phyloP scores from a whole-genome alignment of 2,888 invertebrate genomes.

The Allacma fusca region DNA sequence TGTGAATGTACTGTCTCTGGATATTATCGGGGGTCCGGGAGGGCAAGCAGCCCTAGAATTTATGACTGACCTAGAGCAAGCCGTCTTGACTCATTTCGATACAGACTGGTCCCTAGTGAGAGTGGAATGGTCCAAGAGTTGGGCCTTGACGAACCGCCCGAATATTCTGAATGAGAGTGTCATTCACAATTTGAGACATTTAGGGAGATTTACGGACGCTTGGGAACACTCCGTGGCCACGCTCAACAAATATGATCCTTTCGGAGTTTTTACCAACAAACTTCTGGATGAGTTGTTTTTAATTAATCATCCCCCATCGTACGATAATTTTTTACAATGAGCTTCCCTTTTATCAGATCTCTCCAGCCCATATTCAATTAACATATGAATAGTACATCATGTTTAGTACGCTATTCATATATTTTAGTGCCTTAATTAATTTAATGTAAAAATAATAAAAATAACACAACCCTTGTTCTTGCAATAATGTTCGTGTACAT shows the following conservation, averaged over 20 bases:
- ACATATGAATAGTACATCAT: too few relatives aligned
- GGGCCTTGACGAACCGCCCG: not conserved
- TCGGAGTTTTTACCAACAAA: not conserved
- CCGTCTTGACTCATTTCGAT: not conserved
- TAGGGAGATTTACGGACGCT: not conserved
- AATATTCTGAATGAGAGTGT: not conserved
- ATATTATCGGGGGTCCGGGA: slow-evolving; percentile 24
- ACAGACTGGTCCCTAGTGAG: not conserved
- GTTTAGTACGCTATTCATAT: too few relatives aligned
- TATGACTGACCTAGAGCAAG: not conserved
- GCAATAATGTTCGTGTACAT: too few relatives aligned
- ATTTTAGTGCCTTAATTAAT: too few relatives aligned
- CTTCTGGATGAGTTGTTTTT: not conserved
- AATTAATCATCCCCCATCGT: not conserved
- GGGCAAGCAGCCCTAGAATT: not conserved
- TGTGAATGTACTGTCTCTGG: slow-evolving; percentile 39
- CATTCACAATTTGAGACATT: not conserved
- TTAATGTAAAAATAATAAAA: too few relatives aligned
- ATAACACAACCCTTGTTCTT: too few relatives aligned
- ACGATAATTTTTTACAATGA: too few relatives aligned
- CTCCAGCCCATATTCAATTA: too few relatives aligned
- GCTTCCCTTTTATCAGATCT: too few relatives aligned
- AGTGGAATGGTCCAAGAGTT: slow-evolving; percentile 23
- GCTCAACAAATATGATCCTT: not conserved
- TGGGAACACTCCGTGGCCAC: not conserved